These are phyloP conservation scores for Pimephales promelas DNA, from an alignment of 2,113 vertebrate species.

Conservation along the genomic window DNA sequence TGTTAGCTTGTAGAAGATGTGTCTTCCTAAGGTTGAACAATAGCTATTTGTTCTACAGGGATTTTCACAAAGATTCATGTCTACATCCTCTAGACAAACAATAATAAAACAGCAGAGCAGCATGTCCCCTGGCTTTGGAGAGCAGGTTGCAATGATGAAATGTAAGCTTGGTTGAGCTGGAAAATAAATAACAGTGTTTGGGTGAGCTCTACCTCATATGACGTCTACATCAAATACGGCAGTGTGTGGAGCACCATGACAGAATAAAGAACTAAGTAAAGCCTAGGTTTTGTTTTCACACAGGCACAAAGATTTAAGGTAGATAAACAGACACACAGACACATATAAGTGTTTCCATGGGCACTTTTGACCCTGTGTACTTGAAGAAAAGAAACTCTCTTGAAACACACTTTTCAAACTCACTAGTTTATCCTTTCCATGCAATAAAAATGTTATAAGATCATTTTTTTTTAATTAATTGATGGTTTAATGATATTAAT, in stretches of 20 bases:
- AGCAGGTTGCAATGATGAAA: constrained; percentile 29
- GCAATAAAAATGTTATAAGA: neutral
- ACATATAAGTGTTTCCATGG: neutral
- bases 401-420: neutral
- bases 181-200: constrained; percentile 45
- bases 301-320: neutral
- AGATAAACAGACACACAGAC: neutral
- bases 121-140: constrained; percentile 5
- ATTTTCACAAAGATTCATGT: constrained; percentile 24
- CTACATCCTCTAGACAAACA: constrained; percentile 38
- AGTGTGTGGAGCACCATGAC: neutral
- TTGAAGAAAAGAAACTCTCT: neutral
- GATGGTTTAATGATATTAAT: neutral
- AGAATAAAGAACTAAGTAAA: constrained; percentile 29
- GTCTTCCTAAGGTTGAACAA: neutral
- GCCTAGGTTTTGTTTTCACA: neutral
- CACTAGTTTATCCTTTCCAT: neutral
- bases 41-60: neutral
- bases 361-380: constrained; percentile 11
- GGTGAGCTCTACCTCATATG: constrained; percentile 7
- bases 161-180: constrained; percentile 31
- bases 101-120: constrained; percentile 13
- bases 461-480: neutral
- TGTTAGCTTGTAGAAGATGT: neutral
- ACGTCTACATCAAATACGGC: constrained; percentile 4